Evolutionary conservation across 2,888 invertebrate species (phyloP).

Genomic region (Dione vanillae): DNA sequence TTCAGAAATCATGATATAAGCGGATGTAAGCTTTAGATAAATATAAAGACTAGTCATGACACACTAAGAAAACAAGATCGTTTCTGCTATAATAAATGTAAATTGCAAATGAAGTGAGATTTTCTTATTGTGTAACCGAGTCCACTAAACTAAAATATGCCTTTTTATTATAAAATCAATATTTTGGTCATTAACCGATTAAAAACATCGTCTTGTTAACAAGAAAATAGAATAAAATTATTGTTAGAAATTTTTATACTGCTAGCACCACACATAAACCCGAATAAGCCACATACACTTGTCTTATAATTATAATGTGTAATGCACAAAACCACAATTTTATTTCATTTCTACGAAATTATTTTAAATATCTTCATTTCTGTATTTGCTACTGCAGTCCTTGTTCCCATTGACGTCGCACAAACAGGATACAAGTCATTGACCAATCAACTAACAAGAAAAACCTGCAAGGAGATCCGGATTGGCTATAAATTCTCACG

Average conservation of each 20-base stretch:
- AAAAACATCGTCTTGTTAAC: conserved; percentile 50
- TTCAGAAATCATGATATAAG: conserved; percentile 15
- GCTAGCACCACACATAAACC: conserved; percentile 11
- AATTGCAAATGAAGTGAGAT: background rate
- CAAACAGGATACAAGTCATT: conserved; percentile 39
- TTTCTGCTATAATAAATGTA: background rate
- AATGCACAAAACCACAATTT: conserved; percentile 40
- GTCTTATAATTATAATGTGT: conserved; percentile 30
- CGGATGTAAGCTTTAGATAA: conserved; percentile 22
- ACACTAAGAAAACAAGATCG: conserved; percentile 16
- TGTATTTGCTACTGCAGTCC: conserved; percentile 44
- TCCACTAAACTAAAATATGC: background rate
- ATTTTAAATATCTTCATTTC: conserved; percentile 44
- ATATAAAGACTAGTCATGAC: conserved; percentile 13
- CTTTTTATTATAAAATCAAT: conserved; percentile 53
- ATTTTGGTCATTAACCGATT: conserved; percentile 50
- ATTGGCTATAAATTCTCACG: conserved; percentile 44
- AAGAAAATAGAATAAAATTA: conserved; percentile 35
- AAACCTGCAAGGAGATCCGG: conserved; percentile 39
- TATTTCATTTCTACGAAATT: conserved; percentile 32
- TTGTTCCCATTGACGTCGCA: conserved; percentile 44
- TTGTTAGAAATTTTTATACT: conserved; percentile 24
- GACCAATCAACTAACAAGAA: conserved; percentile 42
- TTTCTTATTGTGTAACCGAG: background rate
- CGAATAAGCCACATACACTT: conserved; percentile 41